These are phyloP conservation scores for human (Homo sapiens) DNA, from an alignment of 2,113 vertebrate genomes.

Conservation along the genomic window DNA sequence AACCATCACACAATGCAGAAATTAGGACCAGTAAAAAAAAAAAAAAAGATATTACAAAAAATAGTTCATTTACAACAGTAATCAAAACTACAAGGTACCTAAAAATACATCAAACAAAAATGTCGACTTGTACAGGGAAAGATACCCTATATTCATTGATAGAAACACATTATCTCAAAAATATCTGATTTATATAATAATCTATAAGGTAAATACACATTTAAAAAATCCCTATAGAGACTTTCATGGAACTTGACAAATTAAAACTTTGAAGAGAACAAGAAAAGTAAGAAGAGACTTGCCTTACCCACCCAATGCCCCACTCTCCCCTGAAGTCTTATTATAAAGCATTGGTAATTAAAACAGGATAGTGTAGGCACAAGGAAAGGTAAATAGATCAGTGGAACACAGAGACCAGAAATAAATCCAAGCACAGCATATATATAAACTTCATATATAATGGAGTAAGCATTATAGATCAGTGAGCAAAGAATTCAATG, in stretches of 20 bases:
- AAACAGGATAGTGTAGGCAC: background rate
- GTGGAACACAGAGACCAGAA: background rate
- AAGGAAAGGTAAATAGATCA: background rate
- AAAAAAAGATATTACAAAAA: background rate
- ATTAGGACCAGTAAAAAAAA: background rate
- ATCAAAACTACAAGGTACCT: background rate
- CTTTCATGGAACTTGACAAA: background rate
- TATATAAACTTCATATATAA: background rate
- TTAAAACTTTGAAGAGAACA: background rate
- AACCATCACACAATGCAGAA: background rate
- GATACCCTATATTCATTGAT: background rate
- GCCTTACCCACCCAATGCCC: background rate
- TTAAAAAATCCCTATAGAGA: background rate
- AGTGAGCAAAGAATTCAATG: background rate
- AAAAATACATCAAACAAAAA: background rate
- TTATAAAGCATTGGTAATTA: background rate
- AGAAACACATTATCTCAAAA: background rate
- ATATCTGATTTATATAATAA: background rate
- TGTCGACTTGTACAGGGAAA: background rate
- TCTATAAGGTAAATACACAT: background rate
- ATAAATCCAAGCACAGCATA: background rate
- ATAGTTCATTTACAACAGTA: background rate
- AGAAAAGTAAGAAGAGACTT: background rate
- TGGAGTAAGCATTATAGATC: background rate
- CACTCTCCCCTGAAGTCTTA: background rate